Evolutionary conservation across 2,888 invertebrate species (phyloP).

Genomic region (Neria commutata): DNA sequence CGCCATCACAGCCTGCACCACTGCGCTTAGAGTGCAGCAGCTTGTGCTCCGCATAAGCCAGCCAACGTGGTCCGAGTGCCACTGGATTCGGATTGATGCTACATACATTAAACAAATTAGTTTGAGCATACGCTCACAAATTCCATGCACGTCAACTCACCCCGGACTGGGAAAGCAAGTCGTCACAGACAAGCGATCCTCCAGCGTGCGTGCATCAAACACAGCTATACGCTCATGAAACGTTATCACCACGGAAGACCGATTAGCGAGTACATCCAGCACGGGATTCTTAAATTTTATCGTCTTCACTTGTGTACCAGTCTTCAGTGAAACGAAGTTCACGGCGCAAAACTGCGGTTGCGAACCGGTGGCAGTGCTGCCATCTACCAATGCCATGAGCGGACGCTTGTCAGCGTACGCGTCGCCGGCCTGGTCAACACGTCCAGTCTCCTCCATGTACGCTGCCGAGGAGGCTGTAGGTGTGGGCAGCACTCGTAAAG

Average conservation of each 20-base stretch:
- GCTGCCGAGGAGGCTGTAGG: constrained; percentile 66
- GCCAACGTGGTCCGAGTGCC: constrained; percentile 84
- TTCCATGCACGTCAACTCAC: constrained; percentile 47
- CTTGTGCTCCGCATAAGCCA: constrained; percentile 86
- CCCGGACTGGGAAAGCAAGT: constrained; percentile 90
- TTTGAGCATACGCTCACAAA: not conserved
- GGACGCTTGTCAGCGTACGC: constrained; percentile 81
- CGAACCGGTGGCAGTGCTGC: constrained; percentile 67
- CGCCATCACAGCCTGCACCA: constrained; percentile 83
- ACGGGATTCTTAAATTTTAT: constrained; percentile 92
- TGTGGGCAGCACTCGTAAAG: constrained; percentile 82
- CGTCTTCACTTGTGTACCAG: constrained; percentile 68
- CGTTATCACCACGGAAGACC: constrained; percentile 83
- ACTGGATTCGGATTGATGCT: constrained; percentile 75
- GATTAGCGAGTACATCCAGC: constrained; percentile 87
- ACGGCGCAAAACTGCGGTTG: constrained; percentile 80
- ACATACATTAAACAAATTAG: constrained; percentile 14
- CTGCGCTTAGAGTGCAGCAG: constrained; percentile 78
- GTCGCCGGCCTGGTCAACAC: constrained; percentile 66
- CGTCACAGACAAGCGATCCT: constrained; percentile 84
- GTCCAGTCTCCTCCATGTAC: constrained; percentile 59
- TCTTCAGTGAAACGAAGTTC: constrained; percentile 79
- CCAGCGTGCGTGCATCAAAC: constrained; percentile 86
- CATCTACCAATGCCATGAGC: constrained; percentile 88
- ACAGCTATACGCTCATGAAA: constrained; percentile 90